A percentile compares a stretch with the other conserved stretches of the same genome.
Evolutionary conservation across 2,888 invertebrate species (phyloP).

Genomic region (Ethmia dodecea): DNA sequence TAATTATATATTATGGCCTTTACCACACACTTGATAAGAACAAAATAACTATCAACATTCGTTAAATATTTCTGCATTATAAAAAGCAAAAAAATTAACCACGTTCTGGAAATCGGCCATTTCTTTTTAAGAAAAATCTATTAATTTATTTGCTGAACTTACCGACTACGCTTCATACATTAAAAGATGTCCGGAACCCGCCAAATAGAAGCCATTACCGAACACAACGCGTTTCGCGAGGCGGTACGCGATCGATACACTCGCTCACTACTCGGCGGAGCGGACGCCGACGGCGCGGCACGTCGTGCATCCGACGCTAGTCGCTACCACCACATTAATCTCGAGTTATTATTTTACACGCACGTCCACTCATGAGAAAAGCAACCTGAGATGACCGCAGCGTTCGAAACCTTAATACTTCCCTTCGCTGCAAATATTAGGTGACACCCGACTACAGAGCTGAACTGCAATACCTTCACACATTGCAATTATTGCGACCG

Average conservation of each 20-base stretch:
- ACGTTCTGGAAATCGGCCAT: too few species aligned
- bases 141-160: constrained; percentile 37
- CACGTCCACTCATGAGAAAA: constrained; percentile 77
- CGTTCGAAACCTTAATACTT: constrained; percentile 77
- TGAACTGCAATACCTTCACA: constrained; percentile 55
- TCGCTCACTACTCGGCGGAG: constrained; percentile 52
- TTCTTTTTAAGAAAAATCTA: too few species aligned
- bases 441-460: constrained; percentile 63
- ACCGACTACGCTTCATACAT: constrained; percentile 42
- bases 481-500: constrained; percentile 22
- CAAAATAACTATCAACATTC: too few species aligned
- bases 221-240: constrained; percentile 58
- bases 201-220: constrained; percentile 61
- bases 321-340: constrained; percentile 66
- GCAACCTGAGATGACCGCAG: constrained; percentile 76
- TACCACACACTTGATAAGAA: too few species aligned
- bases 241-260: constrained; percentile 62
- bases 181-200: constrained; percentile 42
- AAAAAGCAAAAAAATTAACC: too few species aligned
- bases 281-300: constrained; percentile 32
- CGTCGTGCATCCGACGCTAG: constrained; percentile 53
- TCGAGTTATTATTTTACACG: constrained; percentile 76
- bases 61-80: too few species aligned
- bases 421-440: constrained; percentile 75
- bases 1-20: too few species aligned